Conservation (phyloP, 2,888 invertebrate species). For the Oscheius sp. region DNA sequence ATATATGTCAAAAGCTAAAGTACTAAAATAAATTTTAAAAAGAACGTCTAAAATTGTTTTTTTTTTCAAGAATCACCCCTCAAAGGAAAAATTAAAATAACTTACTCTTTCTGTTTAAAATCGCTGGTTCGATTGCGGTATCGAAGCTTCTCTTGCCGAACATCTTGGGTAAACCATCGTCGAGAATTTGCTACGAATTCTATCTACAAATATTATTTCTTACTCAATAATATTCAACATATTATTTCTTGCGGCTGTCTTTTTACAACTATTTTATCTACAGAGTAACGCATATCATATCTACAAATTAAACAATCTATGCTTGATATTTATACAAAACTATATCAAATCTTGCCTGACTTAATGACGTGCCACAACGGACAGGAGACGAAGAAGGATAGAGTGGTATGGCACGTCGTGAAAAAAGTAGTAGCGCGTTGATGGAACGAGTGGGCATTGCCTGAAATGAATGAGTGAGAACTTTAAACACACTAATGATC, state of each 20-base stretch:
- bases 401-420: constrained; percentile 23
- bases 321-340: background rate
- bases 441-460: constrained; percentile 25
- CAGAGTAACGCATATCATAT: background rate
- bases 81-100: background rate
- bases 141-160: background rate
- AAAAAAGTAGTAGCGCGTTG: constrained; percentile 26
- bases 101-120: constrained; percentile 1
- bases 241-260: background rate
- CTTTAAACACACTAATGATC: background rate
- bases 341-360: constrained; percentile 4
- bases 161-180: constrained; percentile 17
- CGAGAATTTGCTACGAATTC: background rate
- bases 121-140: constrained; percentile 20
- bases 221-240: background rate
- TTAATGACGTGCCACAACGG: constrained; percentile 12
- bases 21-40: too few relatives aligned
- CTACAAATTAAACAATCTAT: too few relatives aligned
- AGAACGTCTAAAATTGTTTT: too few relatives aligned
- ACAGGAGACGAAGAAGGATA: constrained; percentile 1
- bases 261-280: background rate
- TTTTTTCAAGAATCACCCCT: too few relatives aligned
- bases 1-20: too few relatives aligned
- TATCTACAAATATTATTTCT: too few relatives aligned
- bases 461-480: constrained; percentile 8